phyloP scores from a whole-genome alignment of 1,140 invertebrate genomes.

The Pseudomyrmex concolor region DNA sequence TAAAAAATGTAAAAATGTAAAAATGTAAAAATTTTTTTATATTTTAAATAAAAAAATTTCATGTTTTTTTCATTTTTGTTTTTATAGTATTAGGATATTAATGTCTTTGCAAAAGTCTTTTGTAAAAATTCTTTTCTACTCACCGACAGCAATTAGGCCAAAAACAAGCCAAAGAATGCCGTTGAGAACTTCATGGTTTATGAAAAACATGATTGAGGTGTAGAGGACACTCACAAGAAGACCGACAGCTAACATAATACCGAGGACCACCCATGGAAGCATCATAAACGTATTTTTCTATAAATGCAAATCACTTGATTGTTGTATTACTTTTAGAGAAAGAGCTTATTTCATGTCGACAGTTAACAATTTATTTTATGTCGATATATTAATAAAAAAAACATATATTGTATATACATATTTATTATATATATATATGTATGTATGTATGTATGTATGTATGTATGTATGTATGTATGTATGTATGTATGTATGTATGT shows the following conservation, averaged over 20 bases:
- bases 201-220: slow-evolving; percentile 90
- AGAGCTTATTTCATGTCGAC: too few species aligned
- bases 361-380: too few species aligned
- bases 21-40: too few species aligned
- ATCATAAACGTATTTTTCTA: slow-evolving; percentile 92
- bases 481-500: too few species aligned
- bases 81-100: too few species aligned
- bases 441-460: not conserved
- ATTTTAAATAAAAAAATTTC: too few species aligned
- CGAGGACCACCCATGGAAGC: slow-evolving; percentile 92
- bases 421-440: not conserved
- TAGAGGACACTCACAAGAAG: slow-evolving; percentile 91
- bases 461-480: not conserved
- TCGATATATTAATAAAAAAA: too few species aligned
- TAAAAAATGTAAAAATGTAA: too few species aligned
- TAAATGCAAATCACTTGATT: slow-evolving; percentile 71
- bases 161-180: slow-evolving; percentile 87
- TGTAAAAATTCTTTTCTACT: slow-evolving; percentile 72
- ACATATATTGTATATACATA: not conserved
- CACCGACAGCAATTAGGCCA: slow-evolving; percentile 87
- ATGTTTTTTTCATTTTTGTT: too few species aligned
- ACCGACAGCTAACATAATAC: slow-evolving; percentile 90
- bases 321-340: not conserved
- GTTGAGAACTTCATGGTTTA: slow-evolving; percentile 86
- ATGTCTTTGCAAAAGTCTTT: too few species aligned